phyloP scores from a whole-genome alignment of 2,888 invertebrate species.

The Apodemia duryi region DNA sequence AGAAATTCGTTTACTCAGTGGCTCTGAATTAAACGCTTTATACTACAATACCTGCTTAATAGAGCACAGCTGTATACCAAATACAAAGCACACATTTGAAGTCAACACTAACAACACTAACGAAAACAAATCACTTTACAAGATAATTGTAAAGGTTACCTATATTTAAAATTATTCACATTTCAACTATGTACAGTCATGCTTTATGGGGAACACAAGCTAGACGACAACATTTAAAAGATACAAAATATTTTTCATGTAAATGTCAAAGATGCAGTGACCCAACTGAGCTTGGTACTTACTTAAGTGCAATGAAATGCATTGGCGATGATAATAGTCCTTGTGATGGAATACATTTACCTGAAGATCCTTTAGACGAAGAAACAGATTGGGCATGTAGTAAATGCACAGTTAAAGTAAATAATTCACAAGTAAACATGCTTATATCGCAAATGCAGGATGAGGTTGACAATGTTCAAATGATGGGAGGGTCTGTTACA shows the following conservation, averaged over 20 bases:
- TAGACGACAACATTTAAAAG: constrained; percentile 86
- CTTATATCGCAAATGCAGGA: constrained; percentile 86
- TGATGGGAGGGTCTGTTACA: constrained; percentile 79
- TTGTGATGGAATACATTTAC: constrained; percentile 85
- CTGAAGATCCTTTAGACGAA: constrained; percentile 84
- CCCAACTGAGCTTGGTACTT: constrained; percentile 89
- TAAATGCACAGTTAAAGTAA: constrained; percentile 83
- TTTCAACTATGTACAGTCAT: constrained; percentile 92
- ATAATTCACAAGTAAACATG: constrained; percentile 82
- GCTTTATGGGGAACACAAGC: constrained; percentile 92
- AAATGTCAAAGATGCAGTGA: constrained; percentile 86
- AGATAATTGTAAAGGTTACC: constrained; percentile 83
- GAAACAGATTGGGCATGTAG: constrained; percentile 88
- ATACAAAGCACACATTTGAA: constrained; percentile 86
- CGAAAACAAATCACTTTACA: constrained; percentile 77
- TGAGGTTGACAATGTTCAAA: constrained; percentile 84
- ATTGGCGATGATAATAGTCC: constrained; percentile 76
- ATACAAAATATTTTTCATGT: constrained; percentile 89
- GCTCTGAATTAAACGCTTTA: constrained; percentile 84
- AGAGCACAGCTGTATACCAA: constrained; percentile 90
- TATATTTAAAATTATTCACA: constrained; percentile 84
- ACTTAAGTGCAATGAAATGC: constrained; percentile 85
- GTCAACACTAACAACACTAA: constrained; percentile 62
- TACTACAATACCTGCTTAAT: constrained; percentile 88
- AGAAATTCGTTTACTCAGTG: constrained; percentile 83